Conservation (phyloP, 2,113 vertebrate species). For the Ivindomyrus marchei region DNA sequence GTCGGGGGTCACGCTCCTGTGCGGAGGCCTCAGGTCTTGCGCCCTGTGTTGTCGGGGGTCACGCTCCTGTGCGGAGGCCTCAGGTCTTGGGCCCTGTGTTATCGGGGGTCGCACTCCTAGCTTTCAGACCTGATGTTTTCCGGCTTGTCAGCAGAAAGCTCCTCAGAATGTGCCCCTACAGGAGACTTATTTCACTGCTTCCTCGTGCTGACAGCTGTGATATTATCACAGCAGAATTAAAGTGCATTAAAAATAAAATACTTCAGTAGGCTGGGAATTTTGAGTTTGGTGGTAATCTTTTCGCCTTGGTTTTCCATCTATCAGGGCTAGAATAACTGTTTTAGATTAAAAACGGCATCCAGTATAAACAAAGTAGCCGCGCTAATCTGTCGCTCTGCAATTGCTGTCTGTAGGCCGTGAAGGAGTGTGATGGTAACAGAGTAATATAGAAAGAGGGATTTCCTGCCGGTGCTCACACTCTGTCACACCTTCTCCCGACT, state of each 20-base stretch:
- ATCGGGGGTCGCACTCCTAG: not conserved
- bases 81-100: conserved; percentile 49
- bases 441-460: conserved; percentile 24
- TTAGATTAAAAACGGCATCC: conserved; percentile 52
- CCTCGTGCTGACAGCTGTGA: conserved; percentile 50
- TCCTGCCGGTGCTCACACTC: not conserved
- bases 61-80: conserved; percentile 32
- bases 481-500: not conserved
- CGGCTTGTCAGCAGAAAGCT: conserved; percentile 58
- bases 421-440: conserved; percentile 23
- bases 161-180: conserved; percentile 5
- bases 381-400: conserved; percentile 29
- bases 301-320: conserved; percentile 36
- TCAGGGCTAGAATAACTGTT: conserved; percentile 34
- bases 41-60: not conserved
- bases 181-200: conserved; percentile 63
- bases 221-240: conserved; percentile 71
- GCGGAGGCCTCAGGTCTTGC: conserved; percentile 57
- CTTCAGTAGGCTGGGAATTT: conserved; percentile 30
- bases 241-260: conserved; percentile 63
- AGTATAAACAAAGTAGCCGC: conserved; percentile 52
- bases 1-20: not conserved
- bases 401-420: conserved; percentile 20
- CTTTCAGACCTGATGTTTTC: not conserved
- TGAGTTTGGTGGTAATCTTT: conserved; percentile 33